Evolutionary conservation across 2,797 vertebrate species (phyloP), one percentile per base, ranked within the genome.

Genomic region (Acropternis orthonyx): DNA sequence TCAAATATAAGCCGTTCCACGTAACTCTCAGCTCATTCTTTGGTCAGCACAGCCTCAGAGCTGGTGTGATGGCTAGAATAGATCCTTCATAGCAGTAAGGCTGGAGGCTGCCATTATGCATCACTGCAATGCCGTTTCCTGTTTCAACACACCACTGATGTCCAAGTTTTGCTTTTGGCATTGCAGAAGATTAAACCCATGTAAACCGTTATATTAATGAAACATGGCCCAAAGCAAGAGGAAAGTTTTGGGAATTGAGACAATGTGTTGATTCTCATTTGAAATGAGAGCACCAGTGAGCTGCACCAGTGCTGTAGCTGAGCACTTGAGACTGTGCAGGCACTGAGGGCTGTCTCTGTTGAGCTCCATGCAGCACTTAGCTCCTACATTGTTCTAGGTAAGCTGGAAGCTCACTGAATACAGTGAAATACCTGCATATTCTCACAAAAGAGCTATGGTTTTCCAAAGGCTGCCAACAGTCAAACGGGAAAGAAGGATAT

Each of bases 71-170:
- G 21, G 0, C 0, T 13, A 12, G 26, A 63, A 26, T 2, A 43
- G 62, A 32, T 67, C 54, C 58, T 82, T 89, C 1, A 0, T 17
- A 75, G 48, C 67, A 77, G 1, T 14, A 37, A 58, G 21, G 43
- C 24, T 46, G 65, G 22, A 69, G 34, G 26, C 48, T 91, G 82
- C 72, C n/a, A 5, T 72, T 37, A 18, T 15, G 19, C 10, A 11
- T 65, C 58, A 21, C 2, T 17, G 21, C 0, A 0, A 74, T 32
- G 9, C 34, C 0, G 0, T 92, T 77, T 65, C 22, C 51, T 56
- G 65, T 48, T 58, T 41, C 34, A 67, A 4, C n/a, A n/a, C 46
- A 34, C 11, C 5, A 1, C 43, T 76, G 74, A 68, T 2, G 2
- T 20, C 18, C 4, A 11, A n/a, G 28, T 54, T 6, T 27, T 79